phyloP scores from a whole-genome alignment of 2,797 vertebrate species.

The Mormyrus hasselquistii region DNA sequence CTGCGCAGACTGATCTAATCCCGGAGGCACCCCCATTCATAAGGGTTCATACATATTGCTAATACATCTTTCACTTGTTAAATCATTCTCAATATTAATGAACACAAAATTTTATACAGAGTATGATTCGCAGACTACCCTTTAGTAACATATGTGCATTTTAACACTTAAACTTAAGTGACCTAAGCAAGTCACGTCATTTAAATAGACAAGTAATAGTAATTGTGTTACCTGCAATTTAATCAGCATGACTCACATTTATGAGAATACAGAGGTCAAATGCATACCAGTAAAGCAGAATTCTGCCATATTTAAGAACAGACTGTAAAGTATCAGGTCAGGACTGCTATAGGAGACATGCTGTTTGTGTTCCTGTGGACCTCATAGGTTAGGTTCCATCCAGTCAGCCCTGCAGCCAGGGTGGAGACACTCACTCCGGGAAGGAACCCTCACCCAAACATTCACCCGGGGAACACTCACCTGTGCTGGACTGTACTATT shows the following conservation, averaged over 20 bases:
- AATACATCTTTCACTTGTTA: not conserved
- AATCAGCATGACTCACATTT: not conserved
- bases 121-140: not conserved
- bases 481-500: constrained; percentile 95
- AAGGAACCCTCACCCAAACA: not conserved
- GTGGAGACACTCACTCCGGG: too few species aligned
- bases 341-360: not conserved
- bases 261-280: not conserved
- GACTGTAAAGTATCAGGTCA: not conserved
- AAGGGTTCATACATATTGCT: not conserved
- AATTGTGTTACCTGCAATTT: not conserved
- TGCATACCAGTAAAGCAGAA: not conserved
- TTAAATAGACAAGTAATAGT: not conserved
- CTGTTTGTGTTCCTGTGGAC: not conserved
- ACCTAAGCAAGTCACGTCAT: not conserved
- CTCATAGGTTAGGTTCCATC: not conserved
- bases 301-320: not conserved
- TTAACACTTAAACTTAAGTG: not conserved
- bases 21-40: not conserved
- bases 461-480: constrained; percentile 50
- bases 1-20: not conserved
- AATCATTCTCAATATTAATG: not conserved
- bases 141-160: not conserved
- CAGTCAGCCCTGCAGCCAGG: not conserved
- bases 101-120: not conserved